phyloP scores from a whole-genome alignment of 2,797 vertebrate species.

The Petrocephalus schoutedeni region DNA sequence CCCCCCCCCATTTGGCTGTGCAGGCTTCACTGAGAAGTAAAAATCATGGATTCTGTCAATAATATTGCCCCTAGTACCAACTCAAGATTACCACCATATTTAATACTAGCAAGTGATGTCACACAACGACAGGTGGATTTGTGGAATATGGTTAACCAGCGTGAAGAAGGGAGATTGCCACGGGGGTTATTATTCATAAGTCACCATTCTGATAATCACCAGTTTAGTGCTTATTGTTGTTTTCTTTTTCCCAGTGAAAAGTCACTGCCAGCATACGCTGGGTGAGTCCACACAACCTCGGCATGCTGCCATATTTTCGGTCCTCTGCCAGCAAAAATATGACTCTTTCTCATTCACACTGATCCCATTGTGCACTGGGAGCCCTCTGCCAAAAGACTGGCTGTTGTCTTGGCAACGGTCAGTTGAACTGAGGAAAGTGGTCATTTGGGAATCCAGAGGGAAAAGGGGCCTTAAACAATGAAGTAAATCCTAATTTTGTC shows the following conservation, averaged over 20 bases:
- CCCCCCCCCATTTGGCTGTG: not conserved
- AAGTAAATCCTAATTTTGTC: slow-evolving; percentile 15
- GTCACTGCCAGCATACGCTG: not conserved
- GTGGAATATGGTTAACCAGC: not conserved
- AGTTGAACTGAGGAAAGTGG: slow-evolving; percentile 17
- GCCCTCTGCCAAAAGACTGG: slow-evolving; percentile 20
- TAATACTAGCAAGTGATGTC: not conserved
- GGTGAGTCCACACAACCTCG: not conserved
- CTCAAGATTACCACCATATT: not conserved
- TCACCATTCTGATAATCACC: not conserved
- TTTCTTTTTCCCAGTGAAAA: not conserved
- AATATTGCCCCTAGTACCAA: not conserved
- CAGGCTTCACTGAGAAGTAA: not conserved
- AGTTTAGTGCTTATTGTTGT: not conserved
- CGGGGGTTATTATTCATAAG: not conserved
- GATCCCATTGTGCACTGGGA: slow-evolving; percentile 14
- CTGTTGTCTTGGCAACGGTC: slow-evolving; percentile 26
- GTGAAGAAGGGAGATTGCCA: not conserved
- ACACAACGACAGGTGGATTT: not conserved
- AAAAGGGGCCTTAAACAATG: not conserved
- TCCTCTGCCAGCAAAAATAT: not conserved
- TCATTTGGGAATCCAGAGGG: slow-evolving; percentile 4
- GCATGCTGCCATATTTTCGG: not conserved
- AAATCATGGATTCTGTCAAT: not conserved
- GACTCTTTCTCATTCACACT: not conserved